phyloP scores from a whole-genome alignment of 2,113 vertebrate genomes.

The Columba livia region DNA sequence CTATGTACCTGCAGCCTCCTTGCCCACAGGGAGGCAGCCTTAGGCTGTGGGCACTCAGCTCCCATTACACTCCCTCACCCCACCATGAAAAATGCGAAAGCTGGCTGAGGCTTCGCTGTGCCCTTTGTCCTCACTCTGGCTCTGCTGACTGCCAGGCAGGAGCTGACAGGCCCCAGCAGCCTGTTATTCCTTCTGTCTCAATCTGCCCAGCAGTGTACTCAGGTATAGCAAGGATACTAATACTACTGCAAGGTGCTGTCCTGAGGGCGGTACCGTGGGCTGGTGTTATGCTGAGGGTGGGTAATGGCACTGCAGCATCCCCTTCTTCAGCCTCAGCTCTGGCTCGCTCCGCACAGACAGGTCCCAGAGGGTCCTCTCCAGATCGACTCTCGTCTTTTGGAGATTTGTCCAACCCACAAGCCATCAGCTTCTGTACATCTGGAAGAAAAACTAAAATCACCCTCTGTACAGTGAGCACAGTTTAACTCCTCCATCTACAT shows the following conservation, averaged over 20 bases:
- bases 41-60: neutral
- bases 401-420: conserved; percentile 73
- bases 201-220: neutral
- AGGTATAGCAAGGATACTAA: neutral
- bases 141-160: neutral
- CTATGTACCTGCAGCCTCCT: neutral
- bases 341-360: neutral
- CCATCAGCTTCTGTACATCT: conserved; percentile 87
- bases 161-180: neutral
- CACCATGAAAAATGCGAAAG: neutral
- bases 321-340: conserved; percentile 49
- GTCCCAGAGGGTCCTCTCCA: conserved; percentile 26
- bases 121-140: neutral
- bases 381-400: conserved; percentile 63
- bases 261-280: conserved; percentile 42
- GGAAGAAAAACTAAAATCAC: neutral
- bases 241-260: neutral
- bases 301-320: conserved; percentile 54
- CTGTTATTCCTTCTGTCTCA: neutral
- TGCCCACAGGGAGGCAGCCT: neutral
- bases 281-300: conserved; percentile 70
- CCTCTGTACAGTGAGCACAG: neutral
- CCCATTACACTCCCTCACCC: neutral
- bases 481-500: neutral
- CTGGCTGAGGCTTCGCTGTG: neutral